These are phyloP conservation scores for Trypoxylus dichotomus DNA, from an alignment of 1,140 invertebrate genomes.

Conservation along the genomic window DNA sequence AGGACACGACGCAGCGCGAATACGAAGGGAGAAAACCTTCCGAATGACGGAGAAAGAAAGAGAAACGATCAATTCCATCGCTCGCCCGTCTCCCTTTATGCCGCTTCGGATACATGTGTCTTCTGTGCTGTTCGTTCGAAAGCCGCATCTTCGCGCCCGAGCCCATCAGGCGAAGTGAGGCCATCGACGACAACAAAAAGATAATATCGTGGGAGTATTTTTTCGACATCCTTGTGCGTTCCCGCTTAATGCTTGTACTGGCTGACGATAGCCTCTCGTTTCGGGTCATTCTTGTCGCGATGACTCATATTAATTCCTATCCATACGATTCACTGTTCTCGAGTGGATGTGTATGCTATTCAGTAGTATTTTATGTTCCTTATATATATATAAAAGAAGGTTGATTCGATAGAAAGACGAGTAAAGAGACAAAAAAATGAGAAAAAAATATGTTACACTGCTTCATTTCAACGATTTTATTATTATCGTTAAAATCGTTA, in stretches of 20 bases:
- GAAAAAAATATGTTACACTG: too few relatives aligned
- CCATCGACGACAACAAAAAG: neutral
- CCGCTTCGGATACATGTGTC: neutral
- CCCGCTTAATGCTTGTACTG: neutral
- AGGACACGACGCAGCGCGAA: neutral
- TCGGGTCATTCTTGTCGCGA: neutral
- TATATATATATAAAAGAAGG: too few relatives aligned
- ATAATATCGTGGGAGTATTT: slow-evolving; percentile 16
- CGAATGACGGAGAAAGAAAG: neutral
- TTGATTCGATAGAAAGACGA: too few relatives aligned
- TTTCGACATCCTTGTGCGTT: neutral
- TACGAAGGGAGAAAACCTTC: neutral
- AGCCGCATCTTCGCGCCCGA: neutral
- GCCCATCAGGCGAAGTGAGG: neutral
- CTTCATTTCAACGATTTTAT: too few relatives aligned
- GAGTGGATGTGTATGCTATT: neutral
- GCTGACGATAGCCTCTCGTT: neutral
- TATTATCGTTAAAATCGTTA: neutral
- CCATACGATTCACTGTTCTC: neutral
- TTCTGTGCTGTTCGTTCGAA: neutral
- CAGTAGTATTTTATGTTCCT: neutral
- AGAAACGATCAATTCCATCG: neutral
- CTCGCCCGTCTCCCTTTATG: neutral
- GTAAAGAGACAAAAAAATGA: too few relatives aligned
- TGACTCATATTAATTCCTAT: neutral